Conservation (phyloP, 2,113 vertebrate species). For the Papio anubis region DNA sequence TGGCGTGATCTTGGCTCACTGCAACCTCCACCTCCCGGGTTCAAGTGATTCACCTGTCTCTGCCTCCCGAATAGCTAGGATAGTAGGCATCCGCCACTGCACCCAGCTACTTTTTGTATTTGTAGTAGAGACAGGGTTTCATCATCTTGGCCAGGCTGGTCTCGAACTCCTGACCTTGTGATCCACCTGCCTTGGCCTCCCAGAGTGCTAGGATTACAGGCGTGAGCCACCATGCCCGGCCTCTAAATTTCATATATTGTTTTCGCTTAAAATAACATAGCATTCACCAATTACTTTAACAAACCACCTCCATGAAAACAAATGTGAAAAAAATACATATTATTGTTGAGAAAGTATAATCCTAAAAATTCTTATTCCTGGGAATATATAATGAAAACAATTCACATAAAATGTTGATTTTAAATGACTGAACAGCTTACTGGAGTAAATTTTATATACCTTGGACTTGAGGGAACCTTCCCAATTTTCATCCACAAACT, state of each 20-base stretch:
- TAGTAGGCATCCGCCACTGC: too few species aligned
- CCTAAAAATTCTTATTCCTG: not conserved
- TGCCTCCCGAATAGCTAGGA: too few species aligned
- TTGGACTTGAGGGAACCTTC: constrained; percentile 99
- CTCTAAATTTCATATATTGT: not conserved
- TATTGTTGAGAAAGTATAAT: not conserved
- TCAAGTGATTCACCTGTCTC: too few species aligned
- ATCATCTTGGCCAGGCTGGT: too few species aligned
- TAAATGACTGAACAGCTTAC: constrained; percentile 31
- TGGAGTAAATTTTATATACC: constrained; percentile 85
- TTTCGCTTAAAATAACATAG: not conserved
- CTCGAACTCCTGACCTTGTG: too few species aligned
- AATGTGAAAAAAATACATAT: not conserved
- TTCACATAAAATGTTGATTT: constrained; percentile 34
- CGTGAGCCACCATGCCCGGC: too few species aligned
- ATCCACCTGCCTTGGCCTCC: too few species aligned
- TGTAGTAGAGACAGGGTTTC: too few species aligned
- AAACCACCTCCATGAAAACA: not conserved
- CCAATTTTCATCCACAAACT: constrained; percentile 99
- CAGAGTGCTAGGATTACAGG: too few species aligned
- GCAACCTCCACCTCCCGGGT: too few species aligned
- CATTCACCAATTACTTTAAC: not conserved
- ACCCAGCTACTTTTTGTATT: too few species aligned
- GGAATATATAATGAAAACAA: constrained; percentile 12
- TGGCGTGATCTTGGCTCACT: too few species aligned